A percentile compares a stretch with the other conserved stretches of the same genome.
Evolutionary conservation across 1,140 invertebrate genomes (phyloP).

Genomic region (Chrysoperla carnea): DNA sequence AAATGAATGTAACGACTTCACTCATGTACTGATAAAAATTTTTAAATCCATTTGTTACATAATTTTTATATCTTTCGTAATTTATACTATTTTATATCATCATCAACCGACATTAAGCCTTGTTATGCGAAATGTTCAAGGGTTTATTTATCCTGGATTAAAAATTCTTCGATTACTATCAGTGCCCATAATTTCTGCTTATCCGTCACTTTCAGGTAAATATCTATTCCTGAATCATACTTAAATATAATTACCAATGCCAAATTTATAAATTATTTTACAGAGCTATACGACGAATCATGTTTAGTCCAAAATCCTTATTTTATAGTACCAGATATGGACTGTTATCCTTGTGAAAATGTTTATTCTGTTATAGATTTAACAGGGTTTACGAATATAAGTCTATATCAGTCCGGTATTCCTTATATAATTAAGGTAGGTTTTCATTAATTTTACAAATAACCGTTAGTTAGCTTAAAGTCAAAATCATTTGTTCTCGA

Average conservation of each 20-base stretch:
- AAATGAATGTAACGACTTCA: slow-evolving; percentile 1
- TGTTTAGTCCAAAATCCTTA: slow-evolving; percentile 60
- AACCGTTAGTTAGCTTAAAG: too few relatives aligned
- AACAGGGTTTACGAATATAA: slow-evolving; percentile 14
- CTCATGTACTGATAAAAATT: neutral
- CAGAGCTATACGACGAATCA: slow-evolving; percentile 61
- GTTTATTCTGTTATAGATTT: slow-evolving; percentile 32
- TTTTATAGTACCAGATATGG: slow-evolving; percentile 48
- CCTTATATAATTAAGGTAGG: slow-evolving; percentile 18
- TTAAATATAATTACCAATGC: neutral
- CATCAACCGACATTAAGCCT: slow-evolving; percentile 23
- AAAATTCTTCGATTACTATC: slow-evolving; percentile 26
- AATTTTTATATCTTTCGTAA: slow-evolving; percentile 9
- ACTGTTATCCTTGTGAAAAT: slow-evolving; percentile 57
- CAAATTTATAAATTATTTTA: slow-evolving; percentile 15
- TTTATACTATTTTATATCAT: slow-evolving; percentile 19
- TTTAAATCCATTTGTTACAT: slow-evolving; percentile 1
- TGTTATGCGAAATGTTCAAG: slow-evolving; percentile 25
- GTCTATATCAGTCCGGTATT: slow-evolving; percentile 15
- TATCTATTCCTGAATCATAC: neutral
- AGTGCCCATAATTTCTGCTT: slow-evolving; percentile 27
- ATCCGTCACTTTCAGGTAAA: slow-evolving; percentile 23
- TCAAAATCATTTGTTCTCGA: too few relatives aligned
- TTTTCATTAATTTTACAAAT: too few relatives aligned
- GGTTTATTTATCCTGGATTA: slow-evolving; percentile 30